Percentiles rank a stretch among this genome's conserved stretches.
Conservation (phyloP, 2,888 invertebrate genomes). For the Folsomia manolachei region DNA sequence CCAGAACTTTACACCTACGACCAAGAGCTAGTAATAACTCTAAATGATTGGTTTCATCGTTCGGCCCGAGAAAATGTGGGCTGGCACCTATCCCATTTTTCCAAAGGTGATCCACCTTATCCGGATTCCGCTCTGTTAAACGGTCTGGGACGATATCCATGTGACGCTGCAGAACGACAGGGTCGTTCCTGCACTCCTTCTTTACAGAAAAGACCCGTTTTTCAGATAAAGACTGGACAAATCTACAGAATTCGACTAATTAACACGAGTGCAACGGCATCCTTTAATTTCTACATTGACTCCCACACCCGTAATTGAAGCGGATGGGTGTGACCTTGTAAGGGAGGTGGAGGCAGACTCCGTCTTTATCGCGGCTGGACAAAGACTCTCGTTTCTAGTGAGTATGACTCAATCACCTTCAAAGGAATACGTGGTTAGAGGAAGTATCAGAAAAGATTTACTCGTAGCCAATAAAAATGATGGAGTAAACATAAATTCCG, state of each 20-base stretch:
- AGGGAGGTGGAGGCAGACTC: slow-evolving; percentile 39
- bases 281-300: slow-evolving; percentile 44
- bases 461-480: no score
- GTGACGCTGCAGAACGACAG: slow-evolving; percentile 24
- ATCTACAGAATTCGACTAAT: slow-evolving; percentile 40
- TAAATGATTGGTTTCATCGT: slow-evolving; percentile 44
- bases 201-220: slow-evolving; percentile 24
- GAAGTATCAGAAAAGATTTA: no score
- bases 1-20: slow-evolving; percentile 32
- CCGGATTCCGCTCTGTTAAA: slow-evolving; percentile 39
- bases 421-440: no score
- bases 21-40: slow-evolving; percentile 32
- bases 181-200: slow-evolving; percentile 14
- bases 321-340: no score
- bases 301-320: no score
- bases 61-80: slow-evolving; percentile 34
- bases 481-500: no score
- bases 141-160: slow-evolving; percentile 39
- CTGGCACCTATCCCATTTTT: not conserved
- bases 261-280: slow-evolving; percentile 30
- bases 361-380: no score
- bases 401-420: no score
- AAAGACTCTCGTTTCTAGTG: no score
- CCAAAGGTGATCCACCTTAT: slow-evolving; percentile 32
- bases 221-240: slow-evolving; percentile 18